A percentile compares a stretch with the other conserved stretches of the same genome.
phyloP scores from a whole-genome alignment of 2,797 vertebrate species.

The Rallus crepitans region DNA sequence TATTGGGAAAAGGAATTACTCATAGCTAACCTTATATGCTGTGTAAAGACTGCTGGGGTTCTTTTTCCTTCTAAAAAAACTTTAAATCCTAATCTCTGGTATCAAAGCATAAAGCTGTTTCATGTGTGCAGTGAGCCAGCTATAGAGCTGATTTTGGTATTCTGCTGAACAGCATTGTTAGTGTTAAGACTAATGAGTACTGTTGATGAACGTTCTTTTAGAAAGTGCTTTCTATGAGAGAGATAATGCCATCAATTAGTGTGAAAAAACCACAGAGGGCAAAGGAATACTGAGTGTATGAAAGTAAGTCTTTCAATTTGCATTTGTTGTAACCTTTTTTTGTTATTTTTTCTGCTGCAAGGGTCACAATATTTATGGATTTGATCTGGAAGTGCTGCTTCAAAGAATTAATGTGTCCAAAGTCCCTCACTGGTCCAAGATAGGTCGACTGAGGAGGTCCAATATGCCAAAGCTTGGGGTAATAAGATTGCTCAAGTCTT shows the following conservation, averaged over 20 bases:
- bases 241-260: conserved; percentile 80
- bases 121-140: conserved; percentile 44
- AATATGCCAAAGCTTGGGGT: conserved; percentile 98
- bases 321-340: conserved; percentile 72
- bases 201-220: conserved; percentile 74
- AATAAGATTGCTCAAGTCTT: conserved; percentile 67
- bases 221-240: conserved; percentile 69
- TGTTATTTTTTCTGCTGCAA: conserved; percentile 76
- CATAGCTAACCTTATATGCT: not conserved
- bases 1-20: conserved; percentile 29
- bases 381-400: conserved; percentile 96
- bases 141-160: conserved; percentile 69
- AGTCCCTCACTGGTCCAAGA: conserved; percentile 98
- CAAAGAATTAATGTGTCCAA: conserved; percentile 93
- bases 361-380: conserved; percentile 96
- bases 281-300: conserved; percentile 69
- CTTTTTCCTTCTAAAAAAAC: not conserved
- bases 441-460: conserved; percentile 91
- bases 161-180: conserved; percentile 72
- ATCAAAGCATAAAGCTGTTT: conserved; percentile 22
- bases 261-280: conserved; percentile 72
- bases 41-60: not conserved
- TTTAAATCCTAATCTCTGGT: conserved; percentile 44
- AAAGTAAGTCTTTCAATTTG: conserved; percentile 78
- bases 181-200: conserved; percentile 76